Percentiles rank a stretch among this genome's conserved stretches.
Evolutionary conservation across 1,140 invertebrate genomes (phyloP).

Genomic region (Tyrophagus putrescentiae): DNA sequence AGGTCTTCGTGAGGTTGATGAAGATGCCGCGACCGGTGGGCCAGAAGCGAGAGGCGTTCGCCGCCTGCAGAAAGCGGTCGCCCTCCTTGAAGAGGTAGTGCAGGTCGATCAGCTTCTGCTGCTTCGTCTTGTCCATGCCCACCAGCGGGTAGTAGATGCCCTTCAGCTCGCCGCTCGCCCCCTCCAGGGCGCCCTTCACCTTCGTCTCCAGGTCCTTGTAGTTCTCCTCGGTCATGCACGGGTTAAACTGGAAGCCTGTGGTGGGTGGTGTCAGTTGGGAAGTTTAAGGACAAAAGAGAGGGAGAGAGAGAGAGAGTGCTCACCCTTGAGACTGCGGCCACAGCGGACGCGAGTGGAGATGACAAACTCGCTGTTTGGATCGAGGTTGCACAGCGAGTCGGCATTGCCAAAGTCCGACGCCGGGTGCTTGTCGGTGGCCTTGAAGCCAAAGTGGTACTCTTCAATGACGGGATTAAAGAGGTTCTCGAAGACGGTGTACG

Average conservation of each 20-base stretch:
- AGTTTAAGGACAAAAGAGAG: conserved; percentile 93
- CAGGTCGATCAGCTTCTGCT: conserved; percentile 87
- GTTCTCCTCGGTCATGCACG: conserved; percentile 38
- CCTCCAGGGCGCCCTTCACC: conserved; percentile 55
- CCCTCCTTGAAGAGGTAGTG: conserved; percentile 97
- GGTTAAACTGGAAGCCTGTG: conserved; percentile 17
- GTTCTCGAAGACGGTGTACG: conserved; percentile 73
- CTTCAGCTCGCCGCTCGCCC: conserved; percentile 53
- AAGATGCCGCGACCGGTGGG: conserved; percentile 43
- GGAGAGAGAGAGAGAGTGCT: too few relatives aligned
- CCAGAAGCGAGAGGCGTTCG: conserved; percentile 43
- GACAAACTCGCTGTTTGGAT: conserved; percentile 67
- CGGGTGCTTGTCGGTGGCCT: conserved; percentile 80
- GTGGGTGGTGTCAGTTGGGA: conserved; percentile 71
- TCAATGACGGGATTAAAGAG: conserved; percentile 92
- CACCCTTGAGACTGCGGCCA: conserved; percentile 57
- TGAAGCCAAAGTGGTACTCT: conserved; percentile 86
- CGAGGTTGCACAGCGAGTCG: conserved; percentile 68
- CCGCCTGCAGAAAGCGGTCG: conserved; percentile 43
- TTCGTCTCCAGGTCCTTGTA: conserved; percentile 88
- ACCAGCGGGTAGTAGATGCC: conserved; percentile 79
- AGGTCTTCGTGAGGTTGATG: conserved; percentile 42
- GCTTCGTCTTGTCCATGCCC: conserved; percentile 81
- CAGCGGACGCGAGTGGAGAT: conserved; percentile 88
- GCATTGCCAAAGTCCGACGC: conserved; percentile 82